Conservation (phyloP, 2,888 invertebrate genomes). For the Amphipoea lucens region DNA sequence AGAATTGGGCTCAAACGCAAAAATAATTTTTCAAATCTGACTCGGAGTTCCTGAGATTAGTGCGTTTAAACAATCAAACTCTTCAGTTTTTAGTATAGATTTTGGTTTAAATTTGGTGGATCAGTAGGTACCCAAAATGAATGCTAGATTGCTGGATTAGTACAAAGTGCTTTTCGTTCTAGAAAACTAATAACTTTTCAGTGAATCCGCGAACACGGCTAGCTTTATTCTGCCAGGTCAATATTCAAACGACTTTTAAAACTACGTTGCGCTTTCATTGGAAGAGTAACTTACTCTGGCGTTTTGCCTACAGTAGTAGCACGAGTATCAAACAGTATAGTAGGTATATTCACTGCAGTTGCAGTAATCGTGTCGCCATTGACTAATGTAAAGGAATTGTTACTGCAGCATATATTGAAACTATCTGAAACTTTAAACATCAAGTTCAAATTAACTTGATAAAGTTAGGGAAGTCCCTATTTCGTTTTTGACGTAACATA, state of each 20-base stretch:
- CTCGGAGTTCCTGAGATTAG: too few species aligned
- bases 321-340: not conserved
- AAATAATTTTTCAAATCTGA: not conserved
- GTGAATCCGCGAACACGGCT: conserved; percentile 37
- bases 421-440: not conserved
- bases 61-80: not conserved
- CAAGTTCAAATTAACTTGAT: not conserved
- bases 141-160: conserved; percentile 6
- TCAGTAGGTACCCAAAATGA: not conserved
- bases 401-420: not conserved
- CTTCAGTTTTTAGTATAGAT: not conserved
- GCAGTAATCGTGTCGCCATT: not conserved
- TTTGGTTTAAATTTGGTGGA: not conserved
- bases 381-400: conserved; percentile 2
- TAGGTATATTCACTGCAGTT: conserved; percentile 10
- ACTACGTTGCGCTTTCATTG: conserved; percentile 48
- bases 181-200: conserved; percentile 48
- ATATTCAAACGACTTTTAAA: conserved; percentile 54
- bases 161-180: conserved; percentile 14
- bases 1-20: not conserved
- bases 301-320: conserved; percentile 39
- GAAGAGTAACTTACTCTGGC: conserved; percentile 36
- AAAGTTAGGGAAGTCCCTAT: not conserved
- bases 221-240: conserved; percentile 48
- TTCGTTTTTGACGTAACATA: not conserved